Evolutionary conservation across 1,140 invertebrate species (phyloP).

Genomic region (Limonius californicus): DNA sequence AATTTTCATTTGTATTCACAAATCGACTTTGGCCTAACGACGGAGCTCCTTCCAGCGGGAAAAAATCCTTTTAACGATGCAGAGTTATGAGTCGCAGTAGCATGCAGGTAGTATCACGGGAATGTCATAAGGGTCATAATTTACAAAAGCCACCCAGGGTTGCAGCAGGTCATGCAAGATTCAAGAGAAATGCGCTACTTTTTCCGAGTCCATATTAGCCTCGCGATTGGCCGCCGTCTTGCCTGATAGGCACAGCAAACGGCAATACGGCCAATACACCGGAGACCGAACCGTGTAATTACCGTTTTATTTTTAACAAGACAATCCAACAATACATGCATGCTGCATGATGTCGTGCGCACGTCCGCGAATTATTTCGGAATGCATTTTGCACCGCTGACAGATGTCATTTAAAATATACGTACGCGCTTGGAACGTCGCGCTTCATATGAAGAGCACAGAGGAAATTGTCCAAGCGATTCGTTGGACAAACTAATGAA

Average conservation of each 20-base stretch:
- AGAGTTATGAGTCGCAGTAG: neutral
- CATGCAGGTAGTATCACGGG: neutral
- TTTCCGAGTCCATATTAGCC: neutral
- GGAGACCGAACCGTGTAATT: conserved; percentile 7
- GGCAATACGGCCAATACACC: conserved; percentile 5
- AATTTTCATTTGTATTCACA: too few species aligned
- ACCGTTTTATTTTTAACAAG: conserved; percentile 13
- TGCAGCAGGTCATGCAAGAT: conserved; percentile 5
- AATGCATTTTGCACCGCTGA: conserved; percentile 1
- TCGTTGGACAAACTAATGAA: neutral
- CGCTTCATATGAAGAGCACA: conserved; percentile 2
- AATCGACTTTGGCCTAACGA: neutral
- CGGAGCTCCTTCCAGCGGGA: too few species aligned
- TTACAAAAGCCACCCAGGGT: conserved; percentile 12
- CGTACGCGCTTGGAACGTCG: neutral
- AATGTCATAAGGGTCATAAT: conserved; percentile 11
- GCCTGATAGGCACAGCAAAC: neutral
- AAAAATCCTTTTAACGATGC: neutral
- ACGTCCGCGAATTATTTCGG: neutral
- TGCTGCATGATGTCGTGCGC: conserved; percentile 9
- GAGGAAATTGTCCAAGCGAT: neutral
- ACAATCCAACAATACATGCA: conserved; percentile 12
- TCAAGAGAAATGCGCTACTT: conserved; percentile 5
- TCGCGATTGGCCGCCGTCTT: neutral
- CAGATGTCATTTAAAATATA: conserved; percentile 8